A percentile compares a stretch with the other conserved stretches of the same genome.
Conservation (phyloP, 2,113 vertebrate species). For the Malurus alboscapulatus region DNA sequence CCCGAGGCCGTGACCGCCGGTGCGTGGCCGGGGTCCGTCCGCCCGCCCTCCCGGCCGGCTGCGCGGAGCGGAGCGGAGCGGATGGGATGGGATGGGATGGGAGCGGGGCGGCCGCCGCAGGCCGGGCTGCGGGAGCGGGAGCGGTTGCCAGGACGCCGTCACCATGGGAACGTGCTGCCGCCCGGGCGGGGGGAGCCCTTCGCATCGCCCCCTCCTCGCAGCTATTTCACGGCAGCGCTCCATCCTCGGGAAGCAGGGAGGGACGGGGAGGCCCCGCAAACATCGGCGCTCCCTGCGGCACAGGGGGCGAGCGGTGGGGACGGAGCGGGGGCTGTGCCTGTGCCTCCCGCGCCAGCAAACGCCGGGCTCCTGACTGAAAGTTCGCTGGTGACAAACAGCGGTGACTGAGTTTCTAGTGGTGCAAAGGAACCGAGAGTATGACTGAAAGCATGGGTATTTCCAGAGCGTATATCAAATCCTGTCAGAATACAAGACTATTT, state of each 20-base stretch:
- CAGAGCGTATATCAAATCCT: fast-evolving
- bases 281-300: not conserved
- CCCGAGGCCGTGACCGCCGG: not conserved
- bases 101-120: conserved; percentile 19
- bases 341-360: not conserved
- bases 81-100: not conserved
- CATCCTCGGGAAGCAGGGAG: not conserved
- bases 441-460: not conserved
- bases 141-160: conserved; percentile 67
- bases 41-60: not conserved
- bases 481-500: not conserved
- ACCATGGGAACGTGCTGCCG: conserved; percentile 45
- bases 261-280: not conserved
- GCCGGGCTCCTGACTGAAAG: not conserved
- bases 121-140: conserved; percentile 38
- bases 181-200: not conserved
- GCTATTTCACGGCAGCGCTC: not conserved
- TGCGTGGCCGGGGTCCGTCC: not conserved
- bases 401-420: not conserved
- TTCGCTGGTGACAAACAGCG: not conserved
- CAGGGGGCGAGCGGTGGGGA: not conserved
- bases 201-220: not conserved
- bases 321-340: not conserved
- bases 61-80: not conserved
- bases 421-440: not conserved